These are phyloP conservation scores for Progne subis DNA, from an alignment of 2,113 vertebrate species.

Conservation along the genomic window DNA sequence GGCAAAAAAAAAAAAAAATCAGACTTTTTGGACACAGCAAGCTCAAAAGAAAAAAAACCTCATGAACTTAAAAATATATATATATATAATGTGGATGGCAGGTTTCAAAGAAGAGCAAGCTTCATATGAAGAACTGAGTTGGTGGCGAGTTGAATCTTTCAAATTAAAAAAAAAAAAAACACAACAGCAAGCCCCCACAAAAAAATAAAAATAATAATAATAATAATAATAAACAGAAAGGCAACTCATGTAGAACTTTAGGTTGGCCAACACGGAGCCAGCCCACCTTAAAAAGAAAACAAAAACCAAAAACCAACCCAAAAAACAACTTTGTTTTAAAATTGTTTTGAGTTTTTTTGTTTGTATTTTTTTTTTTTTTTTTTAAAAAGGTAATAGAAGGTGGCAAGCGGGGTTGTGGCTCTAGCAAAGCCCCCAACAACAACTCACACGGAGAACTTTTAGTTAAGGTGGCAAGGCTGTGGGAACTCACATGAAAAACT, in stretches of 20 bases:
- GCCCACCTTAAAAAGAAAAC: constrained; percentile 56
- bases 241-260: constrained; percentile 62
- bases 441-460: constrained; percentile 75
- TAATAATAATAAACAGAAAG: constrained; percentile 55
- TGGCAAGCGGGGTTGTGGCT: constrained; percentile 70
- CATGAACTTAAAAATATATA: constrained; percentile 77
- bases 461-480: constrained; percentile 73
- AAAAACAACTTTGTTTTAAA: constrained; percentile 41
- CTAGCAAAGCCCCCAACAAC: constrained; percentile 76
- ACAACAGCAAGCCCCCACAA: constrained; percentile 60
- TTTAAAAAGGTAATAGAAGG: constrained; percentile 48
- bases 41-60: constrained; percentile 74
- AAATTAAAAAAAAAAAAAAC: not conserved
- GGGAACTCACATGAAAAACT: constrained; percentile 99
- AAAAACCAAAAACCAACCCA: not conserved
- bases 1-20: constrained; percentile 52
- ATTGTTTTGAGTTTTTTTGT: constrained; percentile 35
- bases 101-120: constrained; percentile 77
- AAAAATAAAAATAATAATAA: constrained; percentile 12
- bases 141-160: constrained; percentile 72
- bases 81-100: constrained; percentile 75
- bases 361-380: too few relatives aligned
- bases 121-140: constrained; percentile 76
- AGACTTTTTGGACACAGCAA: constrained; percentile 81
- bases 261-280: constrained; percentile 57